These are phyloP conservation scores for Orientallactaga bullata DNA, from an alignment of 2,113 vertebrate genomes.

Conservation along the genomic window DNA sequence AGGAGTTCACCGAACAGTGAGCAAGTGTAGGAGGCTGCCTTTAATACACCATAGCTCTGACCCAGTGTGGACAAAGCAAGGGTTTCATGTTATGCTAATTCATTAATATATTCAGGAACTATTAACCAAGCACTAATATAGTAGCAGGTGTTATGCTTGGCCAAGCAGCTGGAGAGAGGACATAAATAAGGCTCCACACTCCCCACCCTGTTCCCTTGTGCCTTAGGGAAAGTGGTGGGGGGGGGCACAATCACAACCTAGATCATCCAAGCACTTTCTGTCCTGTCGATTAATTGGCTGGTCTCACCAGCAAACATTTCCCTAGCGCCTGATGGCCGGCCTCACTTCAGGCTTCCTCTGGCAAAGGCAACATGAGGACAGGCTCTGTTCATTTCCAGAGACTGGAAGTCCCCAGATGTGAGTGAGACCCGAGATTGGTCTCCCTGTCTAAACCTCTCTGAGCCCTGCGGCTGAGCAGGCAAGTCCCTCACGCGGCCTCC, in stretches of 20 bases:
- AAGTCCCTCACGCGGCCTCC: background rate
- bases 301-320: background rate
- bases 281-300: slow-evolving; percentile 38
- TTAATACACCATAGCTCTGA: background rate
- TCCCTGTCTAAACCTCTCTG: background rate
- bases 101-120: slow-evolving; percentile 62
- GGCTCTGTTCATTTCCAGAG: background rate
- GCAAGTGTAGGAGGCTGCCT: background rate
- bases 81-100: slow-evolving; percentile 56
- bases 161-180: slow-evolving; percentile 13
- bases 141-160: slow-evolving; percentile 24
- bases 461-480: background rate
- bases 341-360: background rate
- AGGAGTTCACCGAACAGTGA: background rate
- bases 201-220: background rate
- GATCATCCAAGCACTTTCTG: slow-evolving; percentile 52
- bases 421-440: background rate
- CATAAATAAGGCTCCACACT: background rate
- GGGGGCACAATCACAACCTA: too few species aligned
- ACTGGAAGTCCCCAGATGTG: background rate
- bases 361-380: slow-evolving; percentile 49
- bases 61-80: background rate
- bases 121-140: slow-evolving; percentile 46
- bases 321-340: background rate
- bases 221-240: background rate